Evolutionary conservation across 2,888 invertebrate genomes (phyloP), one percentile per base, ranked within the genome.

Genomic region (Parnassius smintheus): DNA sequence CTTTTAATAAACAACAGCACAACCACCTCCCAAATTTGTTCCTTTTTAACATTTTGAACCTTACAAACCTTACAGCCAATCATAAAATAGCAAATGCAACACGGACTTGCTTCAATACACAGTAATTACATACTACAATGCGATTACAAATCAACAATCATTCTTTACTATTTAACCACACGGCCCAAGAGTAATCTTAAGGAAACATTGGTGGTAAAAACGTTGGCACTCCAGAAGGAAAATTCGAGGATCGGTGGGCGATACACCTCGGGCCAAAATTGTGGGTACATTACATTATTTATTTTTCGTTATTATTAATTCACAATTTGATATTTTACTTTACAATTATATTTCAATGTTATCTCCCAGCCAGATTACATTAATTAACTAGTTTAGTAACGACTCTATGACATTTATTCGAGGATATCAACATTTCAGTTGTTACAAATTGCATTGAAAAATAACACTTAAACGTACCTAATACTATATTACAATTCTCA

Each of bases 61-160:
- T 61, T 57, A 55, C 25, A n/a, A n/a, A n/a, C n/a, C n/a, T n/a
- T n/a, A 22, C 11, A 2, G 22, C 45, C 49, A 2, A 49, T 50
- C 35, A 50, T 56, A 63, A 46, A 58, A 44, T 13, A 59, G 66
- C 82, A 86, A 86, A 81, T 77, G 82, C 86, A 86, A 72, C 77
- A 81, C 84, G 83, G 83, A 82, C 83, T 75, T 72, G 70, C 71
- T 72, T 75, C 77, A 77, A 76, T 82, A 81, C 75, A 72, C 72
- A 83, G 83, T 83, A 80, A 83, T 86, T 86, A 86, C 80, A 83
- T 75, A 76, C 82, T 87, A 86, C 80, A 80, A 82, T 85, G 83
- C 83, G 83, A 84, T 85, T 87, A 87, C 82, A 83, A 82, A 84
- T 82, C 81, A 86, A 86, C 81, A 81, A 80, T 75, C 69, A 68